Conservation (phyloP, 1,140 invertebrate species). For the Colletes gigas region DNA sequence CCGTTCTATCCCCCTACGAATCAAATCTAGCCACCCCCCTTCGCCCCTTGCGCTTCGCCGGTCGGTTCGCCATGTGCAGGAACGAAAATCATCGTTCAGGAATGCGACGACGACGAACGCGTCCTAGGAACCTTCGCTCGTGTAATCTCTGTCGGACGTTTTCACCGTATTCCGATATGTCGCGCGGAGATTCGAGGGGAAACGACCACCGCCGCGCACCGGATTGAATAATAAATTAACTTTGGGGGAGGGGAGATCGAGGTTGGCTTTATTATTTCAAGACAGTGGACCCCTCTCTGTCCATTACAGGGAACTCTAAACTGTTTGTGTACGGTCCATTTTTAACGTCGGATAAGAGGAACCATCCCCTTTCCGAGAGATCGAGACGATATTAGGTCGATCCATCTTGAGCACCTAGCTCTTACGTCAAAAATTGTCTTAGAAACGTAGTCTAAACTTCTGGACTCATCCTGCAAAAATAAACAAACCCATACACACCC, state of each 20-base stretch:
- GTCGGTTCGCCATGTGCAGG: constrained; percentile 35
- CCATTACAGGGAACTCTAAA: too few relatives aligned
- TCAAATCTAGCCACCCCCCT: constrained; percentile 51
- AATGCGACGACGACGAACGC: constrained; percentile 38
- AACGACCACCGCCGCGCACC: not conserved
- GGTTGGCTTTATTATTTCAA: constrained; percentile 16
- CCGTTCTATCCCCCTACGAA: constrained; percentile 60
- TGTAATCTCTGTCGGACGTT: constrained; percentile 30
- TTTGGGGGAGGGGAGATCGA: too few relatives aligned
- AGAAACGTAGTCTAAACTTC: too few relatives aligned
- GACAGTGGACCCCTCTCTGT: not conserved
- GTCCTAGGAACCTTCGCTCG: not conserved
- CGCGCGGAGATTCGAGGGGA: not conserved
- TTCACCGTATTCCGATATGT: not conserved
- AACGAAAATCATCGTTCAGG: constrained; percentile 52
- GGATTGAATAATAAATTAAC: constrained; percentile 38
- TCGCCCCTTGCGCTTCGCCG: not conserved
- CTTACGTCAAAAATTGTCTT: too few relatives aligned
- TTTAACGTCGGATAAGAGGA: too few relatives aligned
- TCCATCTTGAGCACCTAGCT: too few relatives aligned
- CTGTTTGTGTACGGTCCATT: too few relatives aligned
- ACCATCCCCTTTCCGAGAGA: too few relatives aligned
- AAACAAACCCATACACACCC: too few relatives aligned
- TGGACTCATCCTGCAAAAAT: too few relatives aligned
- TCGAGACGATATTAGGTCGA: too few relatives aligned